Percentiles rank a stretch among this genome's conserved stretches.
phyloP scores from a whole-genome alignment of 1,140 invertebrate genomes.

The Saccostrea echinata region DNA sequence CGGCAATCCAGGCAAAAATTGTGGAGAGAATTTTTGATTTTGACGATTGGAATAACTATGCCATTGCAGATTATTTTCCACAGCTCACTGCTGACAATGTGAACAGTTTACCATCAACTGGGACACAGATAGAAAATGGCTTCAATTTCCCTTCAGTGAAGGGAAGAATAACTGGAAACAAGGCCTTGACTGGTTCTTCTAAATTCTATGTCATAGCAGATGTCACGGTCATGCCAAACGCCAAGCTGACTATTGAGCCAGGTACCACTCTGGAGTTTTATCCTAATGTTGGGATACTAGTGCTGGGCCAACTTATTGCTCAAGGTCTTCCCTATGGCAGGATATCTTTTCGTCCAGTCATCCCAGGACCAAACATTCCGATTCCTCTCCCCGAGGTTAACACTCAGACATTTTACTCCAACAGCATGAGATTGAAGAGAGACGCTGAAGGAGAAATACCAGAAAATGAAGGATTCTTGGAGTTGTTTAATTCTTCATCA shows the following conservation, averaged over 20 bases:
- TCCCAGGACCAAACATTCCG: constrained; percentile 28
- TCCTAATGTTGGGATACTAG: constrained; percentile 97
- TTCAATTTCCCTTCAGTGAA: constrained; percentile 83
- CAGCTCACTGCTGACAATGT: constrained; percentile 84
- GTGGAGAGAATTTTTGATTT: constrained; percentile 97
- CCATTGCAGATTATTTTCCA: constrained; percentile 93
- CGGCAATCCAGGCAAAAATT: constrained; percentile 85
- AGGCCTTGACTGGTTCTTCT: constrained; percentile 85
- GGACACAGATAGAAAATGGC: constrained; percentile 78
- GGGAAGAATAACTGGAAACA: constrained; percentile 89
- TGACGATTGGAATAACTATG: constrained; percentile 99
- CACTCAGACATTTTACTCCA: constrained; percentile 28
- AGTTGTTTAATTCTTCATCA: constrained; percentile 96
- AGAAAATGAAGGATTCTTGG: constrained; percentile 87
- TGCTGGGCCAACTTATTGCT: constrained; percentile 94
- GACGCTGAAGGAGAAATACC: constrained; percentile 59
- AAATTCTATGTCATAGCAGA: constrained; percentile 94
- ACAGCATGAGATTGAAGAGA: constrained; percentile 57
- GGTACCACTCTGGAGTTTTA: constrained; percentile 96
- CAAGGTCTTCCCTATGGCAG: constrained; percentile 88
- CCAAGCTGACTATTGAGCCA: constrained; percentile 91
- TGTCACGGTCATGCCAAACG: constrained; percentile 96
- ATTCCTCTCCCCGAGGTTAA: background rate
- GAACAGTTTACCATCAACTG: constrained; percentile 75
- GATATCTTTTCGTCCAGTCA: constrained; percentile 69